Evolutionary conservation across 2,113 vertebrate species (phyloP).

Genomic region (Neogobius melanostomus): DNA sequence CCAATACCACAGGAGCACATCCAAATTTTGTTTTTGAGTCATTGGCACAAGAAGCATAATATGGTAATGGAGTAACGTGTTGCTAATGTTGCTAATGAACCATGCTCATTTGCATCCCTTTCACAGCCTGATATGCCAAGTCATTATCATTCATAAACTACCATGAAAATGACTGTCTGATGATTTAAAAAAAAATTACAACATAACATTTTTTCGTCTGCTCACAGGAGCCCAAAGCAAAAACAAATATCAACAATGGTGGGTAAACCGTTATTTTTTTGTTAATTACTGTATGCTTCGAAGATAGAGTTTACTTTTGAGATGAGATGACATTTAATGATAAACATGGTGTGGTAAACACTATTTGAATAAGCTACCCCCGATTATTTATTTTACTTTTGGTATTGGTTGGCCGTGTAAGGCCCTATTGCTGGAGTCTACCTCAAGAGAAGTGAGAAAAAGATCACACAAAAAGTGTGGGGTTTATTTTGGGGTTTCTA

Average conservation of each 20-base stretch:
- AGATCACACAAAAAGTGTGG: no score
- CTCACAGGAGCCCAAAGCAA: conserved; percentile 27
- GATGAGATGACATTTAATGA: no score
- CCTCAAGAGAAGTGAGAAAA: no score
- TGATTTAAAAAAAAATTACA: conserved; percentile 61
- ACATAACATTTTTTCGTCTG: conserved; percentile 57
- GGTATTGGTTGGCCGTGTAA: no score
- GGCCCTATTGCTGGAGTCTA: conserved; percentile 2
- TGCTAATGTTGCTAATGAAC: conserved; percentile 65
- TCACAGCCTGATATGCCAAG: conserved; percentile 56
- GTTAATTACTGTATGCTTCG: no score
- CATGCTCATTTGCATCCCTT: conserved; percentile 64
- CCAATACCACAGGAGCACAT: conserved; percentile 29
- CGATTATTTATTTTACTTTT: no score
- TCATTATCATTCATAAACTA: conserved; percentile 61
- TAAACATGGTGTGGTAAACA: no score
- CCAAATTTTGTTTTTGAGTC: conserved; percentile 51
- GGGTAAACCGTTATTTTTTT: no score
- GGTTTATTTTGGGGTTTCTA: no score
- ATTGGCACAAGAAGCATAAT: conserved; percentile 53
- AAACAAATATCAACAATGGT: conserved; percentile 36
- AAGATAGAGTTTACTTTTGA: no score
- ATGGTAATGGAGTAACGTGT: conserved; percentile 53
- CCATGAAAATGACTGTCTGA: conserved; percentile 64
- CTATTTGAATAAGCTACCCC: no score